Conservation (phyloP, 2,797 vertebrate genomes). For the Loriculus beryllinus region DNA sequence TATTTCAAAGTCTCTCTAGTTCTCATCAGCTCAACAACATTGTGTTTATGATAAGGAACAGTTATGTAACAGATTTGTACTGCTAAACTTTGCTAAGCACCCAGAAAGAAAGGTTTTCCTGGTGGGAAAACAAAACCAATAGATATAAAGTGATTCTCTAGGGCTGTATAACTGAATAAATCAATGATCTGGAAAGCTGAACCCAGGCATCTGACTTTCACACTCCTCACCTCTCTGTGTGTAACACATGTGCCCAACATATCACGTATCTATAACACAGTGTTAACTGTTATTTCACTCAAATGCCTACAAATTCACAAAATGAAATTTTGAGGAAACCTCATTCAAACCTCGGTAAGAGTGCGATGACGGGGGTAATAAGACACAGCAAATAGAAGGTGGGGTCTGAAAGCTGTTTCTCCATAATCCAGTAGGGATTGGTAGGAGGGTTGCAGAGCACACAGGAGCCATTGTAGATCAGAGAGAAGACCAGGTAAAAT, state of each 20-base stretch:
- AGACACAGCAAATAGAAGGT: conserved; percentile 88
- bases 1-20: background rate
- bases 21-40: background rate
- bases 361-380: conserved; percentile 83
- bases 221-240: background rate
- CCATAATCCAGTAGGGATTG: conserved; percentile 88
- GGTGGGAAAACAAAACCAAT: background rate
- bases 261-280: background rate
- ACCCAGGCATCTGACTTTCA: background rate
- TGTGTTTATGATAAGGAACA: background rate
- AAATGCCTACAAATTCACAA: background rate
- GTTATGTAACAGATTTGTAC: background rate
- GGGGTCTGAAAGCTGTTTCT: conserved; percentile 85
- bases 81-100: background rate
- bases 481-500: conserved; percentile 79
- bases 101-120: background rate
- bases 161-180: background rate
- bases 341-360: conserved; percentile 87
- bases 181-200: background rate
- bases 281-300: fast-evolving
- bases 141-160: background rate
- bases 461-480: conserved; percentile 83
- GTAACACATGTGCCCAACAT: background rate
- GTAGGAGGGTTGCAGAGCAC: conserved; percentile 85
- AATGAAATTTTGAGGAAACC: background rate